Evolutionary conservation across 2,797 vertebrate species (phyloP).

Genomic region (Halcyon smyrnensis): DNA sequence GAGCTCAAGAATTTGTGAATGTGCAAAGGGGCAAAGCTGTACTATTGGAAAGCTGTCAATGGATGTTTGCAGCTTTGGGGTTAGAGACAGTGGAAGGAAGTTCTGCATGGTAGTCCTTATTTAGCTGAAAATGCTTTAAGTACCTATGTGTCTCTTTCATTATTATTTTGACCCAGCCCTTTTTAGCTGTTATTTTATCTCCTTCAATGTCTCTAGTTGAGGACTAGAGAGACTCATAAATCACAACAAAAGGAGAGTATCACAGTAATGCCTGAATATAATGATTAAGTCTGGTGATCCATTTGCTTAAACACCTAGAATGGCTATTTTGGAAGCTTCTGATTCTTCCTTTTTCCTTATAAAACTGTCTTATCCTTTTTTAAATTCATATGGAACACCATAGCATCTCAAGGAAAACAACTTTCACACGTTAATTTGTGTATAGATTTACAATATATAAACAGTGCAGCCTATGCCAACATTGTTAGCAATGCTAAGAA

Average conservation of each 20-base stretch:
- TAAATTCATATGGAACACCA: neutral
- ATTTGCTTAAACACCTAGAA: conserved; percentile 1
- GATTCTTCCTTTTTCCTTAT: neutral
- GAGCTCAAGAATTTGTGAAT: neutral
- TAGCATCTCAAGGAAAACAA: conserved; percentile 15
- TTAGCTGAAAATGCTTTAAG: neutral
- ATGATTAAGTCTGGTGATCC: neutral
- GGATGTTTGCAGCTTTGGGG: neutral
- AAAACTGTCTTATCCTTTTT: neutral
- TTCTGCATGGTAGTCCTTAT: neutral
- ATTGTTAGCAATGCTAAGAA: neutral
- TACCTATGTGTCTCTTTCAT: neutral
- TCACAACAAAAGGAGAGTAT: conserved; percentile 8
- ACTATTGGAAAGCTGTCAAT: neutral
- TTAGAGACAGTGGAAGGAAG: neutral
- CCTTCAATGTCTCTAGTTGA: neutral
- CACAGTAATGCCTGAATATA: neutral
- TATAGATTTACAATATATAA: neutral
- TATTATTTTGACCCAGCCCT: neutral
- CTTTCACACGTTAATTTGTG: neutral
- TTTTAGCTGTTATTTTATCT: neutral
- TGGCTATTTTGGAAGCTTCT: neutral
- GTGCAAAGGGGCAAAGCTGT: neutral
- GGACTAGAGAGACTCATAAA: neutral
- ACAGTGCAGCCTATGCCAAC: neutral